Conservation (phyloP, 2,888 invertebrate species). For the Amiota minor region DNA sequence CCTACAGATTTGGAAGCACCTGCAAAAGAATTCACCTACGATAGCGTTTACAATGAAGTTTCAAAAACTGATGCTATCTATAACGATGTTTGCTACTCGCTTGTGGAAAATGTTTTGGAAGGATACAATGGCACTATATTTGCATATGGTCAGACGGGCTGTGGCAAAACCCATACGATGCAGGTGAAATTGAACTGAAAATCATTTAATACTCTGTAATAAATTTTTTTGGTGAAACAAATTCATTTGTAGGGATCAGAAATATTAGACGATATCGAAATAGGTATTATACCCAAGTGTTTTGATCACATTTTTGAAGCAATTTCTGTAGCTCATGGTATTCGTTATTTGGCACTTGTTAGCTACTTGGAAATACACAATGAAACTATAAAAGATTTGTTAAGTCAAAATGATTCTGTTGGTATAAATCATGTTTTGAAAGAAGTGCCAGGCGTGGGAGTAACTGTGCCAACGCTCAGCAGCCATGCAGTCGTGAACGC, state of each 20-base stretch:
- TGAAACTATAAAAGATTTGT: conserved; percentile 91
- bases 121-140: conserved; percentile 95
- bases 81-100: conserved; percentile 87
- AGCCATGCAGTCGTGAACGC: conserved; percentile 86
- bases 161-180: conserved; percentile 94
- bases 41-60: conserved; percentile 85
- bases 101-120: conserved; percentile 89
- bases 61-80: conserved; percentile 89
- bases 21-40: conserved; percentile 85
- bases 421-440: conserved; percentile 73
- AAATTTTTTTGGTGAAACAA: background rate
- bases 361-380: conserved; percentile 94
- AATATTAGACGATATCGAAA: background rate
- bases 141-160: conserved; percentile 94
- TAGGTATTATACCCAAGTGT: conserved; percentile 83
- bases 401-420: conserved; percentile 78
- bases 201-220: background rate
- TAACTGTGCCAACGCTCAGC: conserved; percentile 77
- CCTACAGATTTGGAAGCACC: conserved; percentile 77
- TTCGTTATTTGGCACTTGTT: conserved; percentile 77
- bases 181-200: conserved; percentile 76
- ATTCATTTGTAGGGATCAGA: background rate
- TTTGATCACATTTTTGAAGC: conserved; percentile 93
- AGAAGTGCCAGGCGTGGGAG: conserved; percentile 75
- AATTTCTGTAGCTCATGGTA: conserved; percentile 81